These are phyloP conservation scores for Cetoscarus ocellatus DNA, from an alignment of 2,797 vertebrate species.

Conservation along the genomic window DNA sequence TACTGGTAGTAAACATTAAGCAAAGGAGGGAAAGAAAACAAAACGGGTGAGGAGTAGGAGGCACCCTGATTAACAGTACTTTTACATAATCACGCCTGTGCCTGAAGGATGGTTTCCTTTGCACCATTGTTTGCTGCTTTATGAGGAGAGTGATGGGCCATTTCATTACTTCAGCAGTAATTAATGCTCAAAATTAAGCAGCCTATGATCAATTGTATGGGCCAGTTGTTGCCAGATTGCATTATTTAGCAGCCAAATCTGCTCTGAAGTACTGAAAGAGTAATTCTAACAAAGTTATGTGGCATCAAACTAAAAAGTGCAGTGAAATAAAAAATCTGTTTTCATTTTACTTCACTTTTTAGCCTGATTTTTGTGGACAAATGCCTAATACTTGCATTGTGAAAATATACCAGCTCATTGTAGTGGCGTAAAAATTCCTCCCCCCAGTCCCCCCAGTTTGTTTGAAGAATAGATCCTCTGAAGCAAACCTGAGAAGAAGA, in stretches of 20 bases:
- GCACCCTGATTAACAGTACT: constrained; percentile 71
- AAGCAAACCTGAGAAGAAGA: constrained; percentile 2
- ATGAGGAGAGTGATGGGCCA: constrained; percentile 79
- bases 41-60: constrained; percentile 55
- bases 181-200: constrained; percentile 77
- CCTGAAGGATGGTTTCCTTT: constrained; percentile 77
- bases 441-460: constrained; percentile 40
- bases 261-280: constrained; percentile 26
- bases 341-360: too few species aligned
- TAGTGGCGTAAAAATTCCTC: constrained; percentile 45
- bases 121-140: constrained; percentile 77
- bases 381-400: constrained; percentile 38
- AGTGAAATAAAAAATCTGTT: neutral
- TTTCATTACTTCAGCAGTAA: constrained; percentile 78
- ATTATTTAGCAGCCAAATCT: constrained; percentile 57
- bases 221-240: constrained; percentile 52
- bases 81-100: constrained; percentile 70
- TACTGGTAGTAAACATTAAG: constrained; percentile 85
- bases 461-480: constrained; percentile 48
- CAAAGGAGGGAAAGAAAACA: constrained; percentile 73
- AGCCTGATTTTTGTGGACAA: neutral
- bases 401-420: constrained; percentile 50
- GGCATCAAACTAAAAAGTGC: constrained; percentile 4
- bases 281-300: constrained; percentile 28
- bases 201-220: constrained; percentile 73